Evolutionary conservation across 2,888 invertebrate species (phyloP).

Genomic region (Caenorhabditis macrosperma): DNA sequence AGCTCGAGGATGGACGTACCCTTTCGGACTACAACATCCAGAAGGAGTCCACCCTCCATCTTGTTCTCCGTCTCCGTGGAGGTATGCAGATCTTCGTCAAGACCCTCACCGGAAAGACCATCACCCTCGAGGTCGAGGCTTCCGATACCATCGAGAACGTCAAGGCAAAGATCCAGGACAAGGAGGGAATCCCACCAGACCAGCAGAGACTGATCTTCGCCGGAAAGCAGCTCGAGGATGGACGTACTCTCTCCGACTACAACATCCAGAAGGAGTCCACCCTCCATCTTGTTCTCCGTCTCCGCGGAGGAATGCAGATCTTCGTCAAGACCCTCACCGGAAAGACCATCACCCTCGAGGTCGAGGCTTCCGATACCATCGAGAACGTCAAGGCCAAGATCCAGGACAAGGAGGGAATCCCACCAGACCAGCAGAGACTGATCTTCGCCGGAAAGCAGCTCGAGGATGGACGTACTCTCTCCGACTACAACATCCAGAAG

Average conservation of each 20-base stretch:
- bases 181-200: constrained; percentile 70
- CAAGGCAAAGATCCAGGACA: constrained; percentile 70
- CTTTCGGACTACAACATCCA: constrained; percentile 73
- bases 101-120: constrained; percentile 90
- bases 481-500: constrained; percentile 86
- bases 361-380: constrained; percentile 67
- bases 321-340: constrained; percentile 91
- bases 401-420: constrained; percentile 69
- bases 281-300: constrained; percentile 68
- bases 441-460: constrained; percentile 68
- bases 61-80: constrained; percentile 69
- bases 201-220: constrained; percentile 68
- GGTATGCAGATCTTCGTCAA: constrained; percentile 95
- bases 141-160: constrained; percentile 70
- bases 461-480: constrained; percentile 67
- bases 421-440: constrained; percentile 67
- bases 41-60: constrained; percentile 72
- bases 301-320: constrained; percentile 87
- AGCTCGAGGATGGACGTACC: constrained; percentile 71
- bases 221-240: constrained; percentile 70
- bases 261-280: constrained; percentile 73
- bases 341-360: constrained; percentile 86
- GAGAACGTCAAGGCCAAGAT: constrained; percentile 69
- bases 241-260: constrained; percentile 70
- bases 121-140: constrained; percentile 81